phyloP scores from a whole-genome alignment of 2,797 vertebrate species.

The Capromys pilorides region DNA sequence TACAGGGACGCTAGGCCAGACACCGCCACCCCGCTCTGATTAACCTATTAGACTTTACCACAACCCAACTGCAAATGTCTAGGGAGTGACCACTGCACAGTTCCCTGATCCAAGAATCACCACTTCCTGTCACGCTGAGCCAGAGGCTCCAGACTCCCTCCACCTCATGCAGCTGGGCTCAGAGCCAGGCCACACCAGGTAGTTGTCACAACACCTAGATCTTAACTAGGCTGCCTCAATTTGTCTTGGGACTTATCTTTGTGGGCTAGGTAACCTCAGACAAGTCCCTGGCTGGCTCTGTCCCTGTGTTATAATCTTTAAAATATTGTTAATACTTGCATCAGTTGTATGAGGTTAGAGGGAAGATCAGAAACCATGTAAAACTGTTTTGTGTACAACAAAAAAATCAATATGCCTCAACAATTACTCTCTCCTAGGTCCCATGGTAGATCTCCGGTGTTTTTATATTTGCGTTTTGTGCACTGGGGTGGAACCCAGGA shows the following conservation, averaged over 20 bases:
- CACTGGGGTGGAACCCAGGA: not conserved
- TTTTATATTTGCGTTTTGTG: not conserved
- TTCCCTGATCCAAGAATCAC: not conserved
- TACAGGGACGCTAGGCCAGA: not conserved
- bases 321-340: not conserved
- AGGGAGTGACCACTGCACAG: not conserved
- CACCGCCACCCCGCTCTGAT: not conserved
- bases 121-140: not conserved
- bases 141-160: not conserved
- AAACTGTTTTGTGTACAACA: not conserved
- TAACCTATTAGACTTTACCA: not conserved
- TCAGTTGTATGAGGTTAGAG: not conserved
- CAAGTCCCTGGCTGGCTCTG: not conserved
- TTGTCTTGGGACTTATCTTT: not conserved
- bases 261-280: not conserved
- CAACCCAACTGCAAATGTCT: not conserved
- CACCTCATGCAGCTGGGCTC: not conserved
- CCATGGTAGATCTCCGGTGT: not conserved
- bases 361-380: not conserved
- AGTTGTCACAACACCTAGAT: not conserved
- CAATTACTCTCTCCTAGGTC: not conserved
- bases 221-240: not conserved
- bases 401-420: not conserved
- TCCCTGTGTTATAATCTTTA: slow-evolving; percentile 3
- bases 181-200: no score